Base-by-base conservation (phyloP, 2,797 vertebrate genomes). In the Mormyrus proboscirostris region DNA sequence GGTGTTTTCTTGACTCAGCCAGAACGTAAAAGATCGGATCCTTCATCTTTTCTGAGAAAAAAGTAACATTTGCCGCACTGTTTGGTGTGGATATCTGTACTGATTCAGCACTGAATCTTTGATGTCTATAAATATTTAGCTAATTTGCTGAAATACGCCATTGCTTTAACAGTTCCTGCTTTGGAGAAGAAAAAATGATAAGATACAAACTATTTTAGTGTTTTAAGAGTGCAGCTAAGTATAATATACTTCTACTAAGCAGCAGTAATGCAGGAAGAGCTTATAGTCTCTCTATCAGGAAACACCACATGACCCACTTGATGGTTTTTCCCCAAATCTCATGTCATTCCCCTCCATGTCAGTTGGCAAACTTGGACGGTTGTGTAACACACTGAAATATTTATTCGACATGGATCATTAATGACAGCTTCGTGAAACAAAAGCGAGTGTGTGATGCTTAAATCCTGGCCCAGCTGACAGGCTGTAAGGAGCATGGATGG, bases 391-490 rank as follows among this genome's bases (percentile, higher is more conserved):
- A 79, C n/a, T 86, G 59, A 90, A 90, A 91, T 85, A 92, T 91
- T 89, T 16, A 89, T 88, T 19, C 84, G 12, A 33, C 87, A 90
- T 90, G 86, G 90, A 88, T 88, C 57, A 49, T 87, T 90, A 90
- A 92, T 92, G 88, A 90, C 88, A 90, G 90, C 73, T 89, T 90
- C 89, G 88, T 22, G 88, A 91, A 3, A 90, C 73, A 82, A n/a
- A 76, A 29, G 41, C 49, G 29, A 85, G 1, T 53, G 16, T 19
- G 57, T 25, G 59, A 84, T 29, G 51, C 76, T 88, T 88, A 44
- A 85, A 55, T 88, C 55, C 87, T 29, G 22, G 14, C 47, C 44
- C 82, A 19, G 51, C 25, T 76, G 69, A 16, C n/a, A 76, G 69
- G 16, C 44, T 8, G 8, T 83, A 19, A 22, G 79, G 44, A 4